These are phyloP conservation scores for Drosophila fungiperda DNA, from an alignment of 2,888 invertebrate species.

Conservation along the genomic window DNA sequence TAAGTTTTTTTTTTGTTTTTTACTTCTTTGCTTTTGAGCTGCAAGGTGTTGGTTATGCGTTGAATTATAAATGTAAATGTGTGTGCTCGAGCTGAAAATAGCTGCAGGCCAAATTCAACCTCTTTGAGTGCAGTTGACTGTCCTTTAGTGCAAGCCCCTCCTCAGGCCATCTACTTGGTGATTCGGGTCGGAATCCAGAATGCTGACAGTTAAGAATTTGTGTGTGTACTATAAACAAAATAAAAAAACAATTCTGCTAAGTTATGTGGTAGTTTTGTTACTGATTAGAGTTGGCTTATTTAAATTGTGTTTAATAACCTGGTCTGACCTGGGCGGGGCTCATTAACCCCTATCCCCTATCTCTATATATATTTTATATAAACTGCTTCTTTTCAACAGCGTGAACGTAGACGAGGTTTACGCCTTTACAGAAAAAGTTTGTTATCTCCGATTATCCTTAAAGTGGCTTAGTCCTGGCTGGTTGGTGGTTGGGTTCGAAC, in stretches of 20 bases:
- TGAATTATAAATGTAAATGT: conserved; percentile 68
- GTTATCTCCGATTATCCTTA: conserved; percentile 12
- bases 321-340: conserved; percentile 2
- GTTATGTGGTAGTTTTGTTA: neutral
- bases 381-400: neutral
- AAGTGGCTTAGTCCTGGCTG: conserved; percentile 16
- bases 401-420: neutral
- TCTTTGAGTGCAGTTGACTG: conserved; percentile 34
- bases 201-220: neutral
- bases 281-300: conserved; percentile 10
- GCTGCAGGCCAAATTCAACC: conserved; percentile 53
- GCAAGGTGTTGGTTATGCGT: conserved; percentile 39
- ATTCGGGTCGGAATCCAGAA: conserved; percentile 1
- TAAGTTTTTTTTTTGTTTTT: conserved; percentile 17
- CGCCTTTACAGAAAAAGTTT: neutral
- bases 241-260: neutral
- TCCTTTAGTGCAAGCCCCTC: neutral
- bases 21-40: conserved; percentile 3
- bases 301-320: neutral
- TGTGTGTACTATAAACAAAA: neutral
- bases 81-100: conserved; percentile 59
- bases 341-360: conserved; percentile 25
- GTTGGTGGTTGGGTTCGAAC: neutral
- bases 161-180: neutral
- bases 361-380: neutral